A percentile compares a stretch with the other conserved stretches of the same genome.
phyloP scores from a whole-genome alignment of 2,888 invertebrate genomes.

The Caenorhabditis angaria region DNA sequence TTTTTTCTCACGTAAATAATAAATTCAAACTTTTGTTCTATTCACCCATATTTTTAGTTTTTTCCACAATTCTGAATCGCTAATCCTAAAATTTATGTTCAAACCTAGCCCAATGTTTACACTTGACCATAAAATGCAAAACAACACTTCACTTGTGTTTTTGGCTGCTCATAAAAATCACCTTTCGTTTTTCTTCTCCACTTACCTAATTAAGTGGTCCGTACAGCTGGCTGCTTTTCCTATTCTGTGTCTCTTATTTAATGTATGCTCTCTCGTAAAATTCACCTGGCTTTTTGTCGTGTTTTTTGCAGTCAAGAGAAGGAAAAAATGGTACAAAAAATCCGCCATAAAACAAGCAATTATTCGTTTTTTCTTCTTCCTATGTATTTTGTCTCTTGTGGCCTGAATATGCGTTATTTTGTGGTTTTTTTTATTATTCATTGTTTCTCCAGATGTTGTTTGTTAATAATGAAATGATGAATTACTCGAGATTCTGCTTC shows the following conservation, averaged over 20 bases:
- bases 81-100: too few species aligned
- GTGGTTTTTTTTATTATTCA: background rate
- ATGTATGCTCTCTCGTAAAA: background rate
- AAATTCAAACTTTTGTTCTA: too few species aligned
- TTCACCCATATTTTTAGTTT: background rate
- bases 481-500: background rate
- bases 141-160: background rate
- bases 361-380: background rate
- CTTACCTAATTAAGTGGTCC: slow-evolving; percentile 2
- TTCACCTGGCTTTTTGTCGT: background rate
- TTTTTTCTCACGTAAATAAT: too few species aligned
- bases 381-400: background rate
- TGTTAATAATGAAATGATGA: background rate
- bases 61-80: background rate
- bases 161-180: background rate
- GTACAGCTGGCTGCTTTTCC: background rate
- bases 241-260: background rate
- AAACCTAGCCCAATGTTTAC: too few species aligned
- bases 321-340: background rate
- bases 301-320: background rate
- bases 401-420: background rate
- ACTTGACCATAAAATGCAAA: background rate
- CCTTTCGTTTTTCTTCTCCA: background rate
- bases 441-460: slow-evolving; percentile 4
- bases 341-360: slow-evolving; percentile 1